These are phyloP conservation scores for Ochotona curzoniae DNA, from an alignment of 2,113 vertebrate species.

Conservation along the genomic window DNA sequence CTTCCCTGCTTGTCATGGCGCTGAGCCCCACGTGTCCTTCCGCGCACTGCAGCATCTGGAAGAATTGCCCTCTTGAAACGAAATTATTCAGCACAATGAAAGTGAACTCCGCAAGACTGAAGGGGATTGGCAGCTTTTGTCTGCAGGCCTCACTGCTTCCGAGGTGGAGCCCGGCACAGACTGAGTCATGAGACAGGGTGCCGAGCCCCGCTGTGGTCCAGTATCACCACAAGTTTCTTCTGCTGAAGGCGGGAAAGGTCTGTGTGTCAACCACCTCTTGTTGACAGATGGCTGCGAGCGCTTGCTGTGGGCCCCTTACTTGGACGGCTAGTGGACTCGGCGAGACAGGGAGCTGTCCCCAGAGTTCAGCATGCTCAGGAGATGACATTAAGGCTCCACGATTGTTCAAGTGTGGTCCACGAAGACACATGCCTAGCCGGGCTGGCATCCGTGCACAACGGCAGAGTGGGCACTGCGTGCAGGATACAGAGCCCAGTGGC, in stretches of 20 bases:
- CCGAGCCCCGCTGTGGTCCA: background rate
- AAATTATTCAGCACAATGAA: background rate
- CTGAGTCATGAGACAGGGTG: no score
- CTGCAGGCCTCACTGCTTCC: background rate
- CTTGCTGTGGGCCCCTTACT: no score
- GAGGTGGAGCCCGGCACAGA: background rate
- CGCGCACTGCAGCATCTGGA: background rate
- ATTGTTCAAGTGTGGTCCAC: background rate
- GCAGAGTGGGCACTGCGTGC: fast-evolving
- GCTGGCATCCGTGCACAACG: background rate
- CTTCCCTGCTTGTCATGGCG: background rate
- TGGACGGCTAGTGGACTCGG: no score
- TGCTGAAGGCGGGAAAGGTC: background rate
- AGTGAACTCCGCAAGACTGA: slow-evolving; percentile 30
- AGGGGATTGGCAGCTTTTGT: background rate
- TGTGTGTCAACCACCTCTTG: background rate
- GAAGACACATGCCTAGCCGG: background rate
- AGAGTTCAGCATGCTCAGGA: no score
- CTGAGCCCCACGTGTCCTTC: background rate
- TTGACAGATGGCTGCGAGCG: background rate
- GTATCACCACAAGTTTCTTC: background rate
- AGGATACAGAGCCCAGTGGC: background rate
- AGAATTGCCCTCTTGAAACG: background rate
- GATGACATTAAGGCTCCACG: no score
- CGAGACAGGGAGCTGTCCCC: background rate